Conservation (phyloP, 2,113 vertebrate genomes). For the Gracilinanus agilis region DNA sequence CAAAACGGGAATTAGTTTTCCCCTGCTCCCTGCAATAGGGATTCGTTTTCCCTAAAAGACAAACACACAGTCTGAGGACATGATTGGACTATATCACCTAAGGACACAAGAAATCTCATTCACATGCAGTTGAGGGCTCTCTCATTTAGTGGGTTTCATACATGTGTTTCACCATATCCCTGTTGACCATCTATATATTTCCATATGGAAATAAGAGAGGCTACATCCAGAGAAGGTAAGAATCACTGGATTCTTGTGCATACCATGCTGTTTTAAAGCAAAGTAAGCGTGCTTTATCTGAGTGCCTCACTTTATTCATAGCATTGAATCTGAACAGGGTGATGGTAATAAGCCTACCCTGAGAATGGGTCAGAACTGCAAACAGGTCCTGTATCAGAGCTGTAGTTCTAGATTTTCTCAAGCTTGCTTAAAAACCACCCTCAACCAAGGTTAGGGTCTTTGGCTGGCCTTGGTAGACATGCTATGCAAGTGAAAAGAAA, state of each 20-base stretch:
- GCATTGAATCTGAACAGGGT: neutral
- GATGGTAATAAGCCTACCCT: neutral
- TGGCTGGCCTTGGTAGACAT: neutral
- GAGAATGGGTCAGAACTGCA: neutral
- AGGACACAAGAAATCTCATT: neutral
- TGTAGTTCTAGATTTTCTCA: neutral
- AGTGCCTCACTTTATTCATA: neutral
- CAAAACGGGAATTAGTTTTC: neutral
- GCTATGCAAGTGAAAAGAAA: neutral
- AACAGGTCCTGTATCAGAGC: neutral
- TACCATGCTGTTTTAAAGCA: neutral
- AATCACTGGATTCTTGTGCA: neutral
- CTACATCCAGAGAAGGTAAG: neutral
- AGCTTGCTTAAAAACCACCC: neutral
- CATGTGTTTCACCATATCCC: neutral
- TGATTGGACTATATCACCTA: neutral
- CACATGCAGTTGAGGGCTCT: neutral
- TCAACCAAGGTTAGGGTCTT: too few relatives aligned
- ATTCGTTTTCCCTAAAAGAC: neutral
- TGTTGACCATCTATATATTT: neutral
- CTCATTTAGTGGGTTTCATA: neutral
- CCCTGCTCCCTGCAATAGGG: neutral
- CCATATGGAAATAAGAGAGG: neutral
- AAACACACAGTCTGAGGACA: neutral
- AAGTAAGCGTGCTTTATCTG: neutral